phyloP scores from a whole-genome alignment of 2,888 invertebrate genomes.

The Pammene aurita region DNA sequence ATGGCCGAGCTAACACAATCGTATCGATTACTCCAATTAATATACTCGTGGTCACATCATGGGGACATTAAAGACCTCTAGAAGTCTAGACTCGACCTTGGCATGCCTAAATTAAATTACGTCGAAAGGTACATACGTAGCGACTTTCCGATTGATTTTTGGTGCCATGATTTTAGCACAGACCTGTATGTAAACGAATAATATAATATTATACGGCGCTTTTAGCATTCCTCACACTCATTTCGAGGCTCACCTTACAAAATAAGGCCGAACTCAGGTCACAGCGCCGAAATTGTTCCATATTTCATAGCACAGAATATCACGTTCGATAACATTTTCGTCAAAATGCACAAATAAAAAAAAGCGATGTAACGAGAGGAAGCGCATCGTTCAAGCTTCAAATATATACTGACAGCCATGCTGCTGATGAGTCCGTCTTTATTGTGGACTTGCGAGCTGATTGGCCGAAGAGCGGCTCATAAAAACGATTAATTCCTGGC shows the following conservation, averaged over 20 bases:
- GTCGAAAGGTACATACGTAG: constrained; percentile 68
- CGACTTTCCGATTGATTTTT: constrained; percentile 63
- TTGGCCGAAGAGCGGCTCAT: constrained; percentile 79
- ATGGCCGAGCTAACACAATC: constrained; percentile 66
- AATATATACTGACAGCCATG: constrained; percentile 99
- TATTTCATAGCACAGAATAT: constrained; percentile 76
- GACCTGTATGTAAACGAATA: constrained; percentile 43
- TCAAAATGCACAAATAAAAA: constrained; percentile 81
- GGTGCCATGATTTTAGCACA: constrained; percentile 54
- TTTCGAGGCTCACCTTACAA: constrained; percentile 64
- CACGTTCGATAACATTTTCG: constrained; percentile 83
- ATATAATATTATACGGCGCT: constrained; percentile 35
- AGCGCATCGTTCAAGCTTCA: constrained; percentile 93
- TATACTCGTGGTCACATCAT: constrained; percentile 49
- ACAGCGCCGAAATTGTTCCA: constrained; percentile 83
- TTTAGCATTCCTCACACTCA: constrained; percentile 28
- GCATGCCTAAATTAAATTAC: constrained; percentile 61
- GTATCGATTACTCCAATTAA: constrained; percentile 65
- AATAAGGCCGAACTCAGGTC: constrained; percentile 69
- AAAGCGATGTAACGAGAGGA: constrained; percentile 89
- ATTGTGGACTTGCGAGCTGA: constrained; percentile 86
- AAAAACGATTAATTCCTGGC: constrained; percentile 60
- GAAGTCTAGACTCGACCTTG: constrained; percentile 67
- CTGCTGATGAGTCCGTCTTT: constrained; percentile 93
- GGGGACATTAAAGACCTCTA: constrained; percentile 53